A percentile compares a stretch with the other conserved stretches of the same genome.
Conservation (phyloP, 1,140 invertebrate genomes). For the Sinonovacula constricta region DNA sequence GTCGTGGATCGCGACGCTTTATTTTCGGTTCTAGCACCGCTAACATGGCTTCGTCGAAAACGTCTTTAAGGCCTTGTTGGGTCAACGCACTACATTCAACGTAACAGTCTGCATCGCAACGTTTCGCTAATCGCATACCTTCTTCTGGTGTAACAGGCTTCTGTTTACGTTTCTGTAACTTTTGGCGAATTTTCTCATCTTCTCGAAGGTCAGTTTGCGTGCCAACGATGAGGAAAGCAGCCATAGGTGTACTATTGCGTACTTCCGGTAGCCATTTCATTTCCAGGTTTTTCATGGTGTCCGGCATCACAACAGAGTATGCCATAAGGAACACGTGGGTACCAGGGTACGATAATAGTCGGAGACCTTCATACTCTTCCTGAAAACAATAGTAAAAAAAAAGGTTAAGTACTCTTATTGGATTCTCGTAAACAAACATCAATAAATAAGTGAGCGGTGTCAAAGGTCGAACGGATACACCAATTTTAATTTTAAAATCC, state of each 20-base stretch:
- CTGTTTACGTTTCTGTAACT: conserved; percentile 92
- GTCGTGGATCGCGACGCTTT: conserved; percentile 34
- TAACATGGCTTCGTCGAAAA: conserved; percentile 71
- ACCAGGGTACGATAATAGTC: conserved; percentile 97
- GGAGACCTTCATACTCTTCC: conserved; percentile 95
- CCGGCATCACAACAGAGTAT: conserved; percentile 98
- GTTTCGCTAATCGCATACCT: conserved; percentile 85
- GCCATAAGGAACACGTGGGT: conserved; percentile 99
- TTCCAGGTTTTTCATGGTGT: conserved; percentile 99
- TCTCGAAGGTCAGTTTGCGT: conserved; percentile 75
- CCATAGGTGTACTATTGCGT: conserved; percentile 85
- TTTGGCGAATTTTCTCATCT: conserved; percentile 83
- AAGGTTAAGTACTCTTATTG: no score
- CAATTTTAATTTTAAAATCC: no score
- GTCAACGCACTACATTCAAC: conserved; percentile 92
- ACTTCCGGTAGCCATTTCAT: conserved; percentile 87
- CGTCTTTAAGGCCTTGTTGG: conserved; percentile 68
- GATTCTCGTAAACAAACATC: no score
- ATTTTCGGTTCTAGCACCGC: conserved; percentile 68
- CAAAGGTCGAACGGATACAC: no score
- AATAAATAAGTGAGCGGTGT: no score
- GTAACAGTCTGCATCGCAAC: conserved; percentile 89
- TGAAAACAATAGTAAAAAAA: conserved; percentile 80
- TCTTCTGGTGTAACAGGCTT: conserved; percentile 87
- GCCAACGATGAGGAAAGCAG: conserved; percentile 91